These are phyloP conservation scores for Chouioia cunea DNA, from an alignment of 2,888 invertebrate species.

Conservation along the genomic window DNA sequence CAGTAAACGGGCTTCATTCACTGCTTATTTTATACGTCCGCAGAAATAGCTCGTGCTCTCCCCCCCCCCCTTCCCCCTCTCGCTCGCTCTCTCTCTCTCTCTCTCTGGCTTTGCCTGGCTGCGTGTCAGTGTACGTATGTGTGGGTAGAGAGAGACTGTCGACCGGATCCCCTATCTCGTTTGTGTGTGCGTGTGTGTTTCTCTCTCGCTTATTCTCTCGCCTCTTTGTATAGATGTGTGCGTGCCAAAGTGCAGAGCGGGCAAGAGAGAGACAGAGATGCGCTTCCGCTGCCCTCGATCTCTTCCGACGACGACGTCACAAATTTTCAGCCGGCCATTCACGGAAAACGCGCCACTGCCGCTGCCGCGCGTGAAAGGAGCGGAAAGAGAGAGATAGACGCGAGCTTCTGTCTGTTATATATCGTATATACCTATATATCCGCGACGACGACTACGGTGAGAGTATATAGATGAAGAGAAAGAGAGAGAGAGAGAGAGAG, in stretches of 20 bases:
- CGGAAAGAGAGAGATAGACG: no score
- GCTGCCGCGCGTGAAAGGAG: slow-evolving; percentile 15
- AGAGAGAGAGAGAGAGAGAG: background rate
- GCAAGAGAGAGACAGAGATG: no score
- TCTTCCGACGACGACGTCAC: slow-evolving; percentile 19
- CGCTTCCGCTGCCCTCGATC: slow-evolving; percentile 39
- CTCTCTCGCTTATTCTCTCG: background rate
- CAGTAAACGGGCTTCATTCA: slow-evolving; percentile 66
- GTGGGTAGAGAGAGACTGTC: background rate
- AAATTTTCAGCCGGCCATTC: slow-evolving; percentile 3
- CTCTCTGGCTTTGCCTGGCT: slow-evolving; percentile 2
- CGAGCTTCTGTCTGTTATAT: no score
- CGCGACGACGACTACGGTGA: no score
- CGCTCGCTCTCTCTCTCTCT: background rate
- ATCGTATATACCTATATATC: no score
- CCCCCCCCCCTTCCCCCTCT: slow-evolving; percentile 9
- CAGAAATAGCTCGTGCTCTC: slow-evolving; percentile 63
- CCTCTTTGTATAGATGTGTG: background rate
- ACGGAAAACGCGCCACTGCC: slow-evolving; percentile 39
- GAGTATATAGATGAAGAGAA: no score
- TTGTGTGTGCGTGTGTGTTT: slow-evolving; percentile 20
- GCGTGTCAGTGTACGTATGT: slow-evolving; percentile 22
- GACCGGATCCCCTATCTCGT: slow-evolving; percentile 2
- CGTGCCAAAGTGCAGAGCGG: background rate
- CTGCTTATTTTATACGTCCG: slow-evolving; percentile 67